phyloP scores from a whole-genome alignment of 2,888 invertebrate genomes.

The Meteorus colon region DNA sequence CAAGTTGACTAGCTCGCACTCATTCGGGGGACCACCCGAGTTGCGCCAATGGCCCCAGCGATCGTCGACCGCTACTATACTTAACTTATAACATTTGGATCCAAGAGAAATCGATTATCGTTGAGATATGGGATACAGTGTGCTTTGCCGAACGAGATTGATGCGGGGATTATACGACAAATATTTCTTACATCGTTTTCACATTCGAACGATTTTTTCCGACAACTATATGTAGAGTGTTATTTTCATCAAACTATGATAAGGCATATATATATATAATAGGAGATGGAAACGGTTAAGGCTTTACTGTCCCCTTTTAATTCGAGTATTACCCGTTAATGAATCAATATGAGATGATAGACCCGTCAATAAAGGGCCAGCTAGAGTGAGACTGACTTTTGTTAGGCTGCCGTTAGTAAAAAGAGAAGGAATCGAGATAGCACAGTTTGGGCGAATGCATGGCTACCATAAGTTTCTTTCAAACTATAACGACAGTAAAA shows the following conservation, averaged over 20 bases:
- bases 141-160: constrained; percentile 11
- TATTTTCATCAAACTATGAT: not conserved
- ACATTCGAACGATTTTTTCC: not conserved
- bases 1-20: constrained; percentile 41
- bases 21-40: constrained; percentile 59
- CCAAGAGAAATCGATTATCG: constrained; percentile 42
- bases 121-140: constrained; percentile 13
- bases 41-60: constrained; percentile 38
- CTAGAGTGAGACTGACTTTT: constrained; percentile 16
- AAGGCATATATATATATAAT: not conserved
- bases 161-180: constrained; percentile 8
- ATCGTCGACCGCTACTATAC: constrained; percentile 2
- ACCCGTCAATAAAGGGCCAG: constrained; percentile 65
- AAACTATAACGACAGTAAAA: constrained; percentile 18
- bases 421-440: constrained; percentile 15
- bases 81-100: constrained; percentile 25
- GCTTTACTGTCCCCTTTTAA: constrained; percentile 34
- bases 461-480: not conserved
- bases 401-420: not conserved
- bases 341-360: constrained; percentile 70
- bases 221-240: not conserved
- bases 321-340: constrained; percentile 68
- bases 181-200: not conserved
- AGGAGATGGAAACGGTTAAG: no score
- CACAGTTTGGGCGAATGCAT: not conserved